Evolutionary conservation across 2,797 vertebrate species (phyloP).

Genomic region (Atherinosoma microstoma): DNA sequence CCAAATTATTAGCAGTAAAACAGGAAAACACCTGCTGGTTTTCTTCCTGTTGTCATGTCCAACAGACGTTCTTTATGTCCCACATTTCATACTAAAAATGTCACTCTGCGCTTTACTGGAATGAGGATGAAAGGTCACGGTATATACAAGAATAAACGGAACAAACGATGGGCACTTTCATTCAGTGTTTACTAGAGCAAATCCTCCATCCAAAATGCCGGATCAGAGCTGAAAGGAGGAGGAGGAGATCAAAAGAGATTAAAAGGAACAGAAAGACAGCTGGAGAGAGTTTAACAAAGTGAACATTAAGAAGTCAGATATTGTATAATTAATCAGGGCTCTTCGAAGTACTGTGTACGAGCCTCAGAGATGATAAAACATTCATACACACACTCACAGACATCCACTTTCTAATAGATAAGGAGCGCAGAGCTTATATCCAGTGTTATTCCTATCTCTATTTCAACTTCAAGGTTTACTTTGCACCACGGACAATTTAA

Average conservation of each 20-base stretch:
- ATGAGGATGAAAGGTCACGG: neutral
- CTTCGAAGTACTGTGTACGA: slow-evolving; percentile 28
- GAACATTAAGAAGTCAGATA: slow-evolving; percentile 62
- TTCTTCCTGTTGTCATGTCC: neutral
- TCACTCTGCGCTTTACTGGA: neutral
- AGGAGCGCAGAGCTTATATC: slow-evolving; percentile 36
- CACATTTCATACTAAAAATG: slow-evolving; percentile 7
- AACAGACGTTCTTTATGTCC: slow-evolving; percentile 19
- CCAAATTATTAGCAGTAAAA: slow-evolving; percentile 36
- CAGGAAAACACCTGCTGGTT: slow-evolving; percentile 19
- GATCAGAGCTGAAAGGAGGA: slow-evolving; percentile 36
- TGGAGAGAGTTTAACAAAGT: slow-evolving; percentile 55
- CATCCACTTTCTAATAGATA: slow-evolving; percentile 44
- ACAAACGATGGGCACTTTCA: slow-evolving; percentile 11
- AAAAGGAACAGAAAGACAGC: slow-evolving; percentile 23
- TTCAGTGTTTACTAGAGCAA: slow-evolving; percentile 20
- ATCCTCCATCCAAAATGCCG: slow-evolving; percentile 15
- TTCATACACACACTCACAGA: slow-evolving; percentile 31
- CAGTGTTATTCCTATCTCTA: slow-evolving; percentile 23
- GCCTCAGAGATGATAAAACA: slow-evolving; percentile 56
- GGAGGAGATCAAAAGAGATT: slow-evolving; percentile 44
- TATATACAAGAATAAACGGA: neutral
- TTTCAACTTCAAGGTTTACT: slow-evolving; percentile 63
- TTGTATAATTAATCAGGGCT: slow-evolving; percentile 67
- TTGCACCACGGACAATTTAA: slow-evolving; percentile 69